phyloP scores from a whole-genome alignment of 1,140 invertebrate species.

The Lerema accius region DNA sequence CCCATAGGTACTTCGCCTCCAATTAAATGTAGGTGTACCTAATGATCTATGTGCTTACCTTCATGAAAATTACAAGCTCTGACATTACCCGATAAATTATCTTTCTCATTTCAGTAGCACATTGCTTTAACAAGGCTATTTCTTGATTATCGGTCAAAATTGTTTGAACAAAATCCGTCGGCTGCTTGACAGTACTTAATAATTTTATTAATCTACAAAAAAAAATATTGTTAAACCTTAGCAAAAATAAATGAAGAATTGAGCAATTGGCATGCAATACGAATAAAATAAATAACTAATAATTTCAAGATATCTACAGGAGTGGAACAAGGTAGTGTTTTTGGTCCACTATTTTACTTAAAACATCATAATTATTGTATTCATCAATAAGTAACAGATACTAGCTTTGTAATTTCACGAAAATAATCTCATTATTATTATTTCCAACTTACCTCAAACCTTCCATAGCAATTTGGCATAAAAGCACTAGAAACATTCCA shows the following conservation, averaged over 20 bases:
- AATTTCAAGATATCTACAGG: no score
- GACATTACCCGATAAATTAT: constrained; percentile 44
- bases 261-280: no score
- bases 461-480: constrained; percentile 61
- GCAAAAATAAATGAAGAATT: no score
- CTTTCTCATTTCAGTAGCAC: constrained; percentile 41
- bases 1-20: no score
- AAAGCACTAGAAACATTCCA: constrained; percentile 58
- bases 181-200: constrained; percentile 43
- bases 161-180: constrained; percentile 55
- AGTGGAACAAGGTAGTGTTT: no score
- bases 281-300: no score
- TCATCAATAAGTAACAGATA: no score
- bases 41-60: constrained; percentile 50
- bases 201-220: constrained; percentile 53
- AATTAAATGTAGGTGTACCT: no score
- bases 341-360: no score
- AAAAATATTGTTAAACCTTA: constrained; percentile 1
- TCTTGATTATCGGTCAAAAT: constrained; percentile 64
- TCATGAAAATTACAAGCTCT: constrained; percentile 61
- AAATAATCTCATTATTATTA: no score
- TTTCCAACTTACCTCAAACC: constrained; percentile 51
- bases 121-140: constrained; percentile 45
- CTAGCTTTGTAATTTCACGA: no score
- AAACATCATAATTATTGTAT: no score